Conservation (phyloP, 2,888 invertebrate species). For the Alcis repandata region DNA sequence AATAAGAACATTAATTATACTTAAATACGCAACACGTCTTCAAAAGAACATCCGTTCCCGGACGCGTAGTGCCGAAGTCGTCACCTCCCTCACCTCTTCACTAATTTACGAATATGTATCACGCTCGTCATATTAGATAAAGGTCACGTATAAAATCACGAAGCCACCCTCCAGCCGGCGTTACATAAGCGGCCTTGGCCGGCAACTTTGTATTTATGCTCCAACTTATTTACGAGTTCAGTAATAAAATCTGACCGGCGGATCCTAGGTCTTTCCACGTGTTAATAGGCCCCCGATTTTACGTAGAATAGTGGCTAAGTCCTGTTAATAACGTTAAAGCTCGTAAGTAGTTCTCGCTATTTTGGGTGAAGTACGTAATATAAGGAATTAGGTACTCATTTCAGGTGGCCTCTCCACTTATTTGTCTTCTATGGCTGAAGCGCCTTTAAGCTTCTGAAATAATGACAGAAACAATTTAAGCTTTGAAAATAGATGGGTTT, state of each 20-base stretch:
- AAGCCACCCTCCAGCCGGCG: constrained; percentile 6
- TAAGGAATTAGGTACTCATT: no score
- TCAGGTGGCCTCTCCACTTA: no score
- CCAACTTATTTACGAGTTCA: constrained; percentile 32
- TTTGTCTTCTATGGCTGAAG: no score
- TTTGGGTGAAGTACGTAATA: neutral
- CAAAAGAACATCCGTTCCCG: no score
- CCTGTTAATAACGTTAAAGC: neutral
- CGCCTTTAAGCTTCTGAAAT: no score
- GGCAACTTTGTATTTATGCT: constrained; percentile 26
- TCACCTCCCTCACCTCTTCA: constrained; percentile 17
- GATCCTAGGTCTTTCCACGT: constrained; percentile 53
- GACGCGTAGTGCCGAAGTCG: no score
- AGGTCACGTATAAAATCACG: constrained; percentile 34
- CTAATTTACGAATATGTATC: constrained; percentile 36
- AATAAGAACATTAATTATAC: no score
- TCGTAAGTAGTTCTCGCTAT: neutral
- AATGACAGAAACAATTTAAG: no score
- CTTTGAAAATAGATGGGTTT: no score
- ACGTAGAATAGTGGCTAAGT: constrained; percentile 8
- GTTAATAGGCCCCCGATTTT: constrained; percentile 41
- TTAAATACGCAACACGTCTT: no score
- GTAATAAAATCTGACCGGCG: constrained; percentile 35
- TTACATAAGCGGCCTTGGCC: constrained; percentile 31
- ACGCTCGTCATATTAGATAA: constrained; percentile 32